These are phyloP conservation scores for Strix aluco DNA, from an alignment of 2,113 vertebrate species.

Conservation along the genomic window DNA sequence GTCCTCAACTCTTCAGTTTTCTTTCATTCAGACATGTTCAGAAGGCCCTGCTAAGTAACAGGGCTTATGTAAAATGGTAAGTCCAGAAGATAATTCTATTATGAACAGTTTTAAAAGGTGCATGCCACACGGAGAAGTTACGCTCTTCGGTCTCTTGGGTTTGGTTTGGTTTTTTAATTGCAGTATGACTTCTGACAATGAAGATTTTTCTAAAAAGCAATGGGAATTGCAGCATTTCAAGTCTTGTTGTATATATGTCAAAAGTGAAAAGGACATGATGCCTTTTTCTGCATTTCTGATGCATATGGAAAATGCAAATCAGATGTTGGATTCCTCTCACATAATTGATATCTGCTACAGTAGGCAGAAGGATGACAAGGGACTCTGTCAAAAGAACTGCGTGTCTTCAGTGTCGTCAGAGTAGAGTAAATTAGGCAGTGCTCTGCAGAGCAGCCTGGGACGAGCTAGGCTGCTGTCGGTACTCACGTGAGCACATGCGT, in stretches of 20 bases:
- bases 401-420: not conserved
- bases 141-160: not conserved
- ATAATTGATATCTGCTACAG: not conserved
- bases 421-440: not conserved
- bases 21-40: not conserved
- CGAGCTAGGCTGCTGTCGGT: not conserved
- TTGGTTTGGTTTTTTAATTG: not conserved
- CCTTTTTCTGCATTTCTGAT: conserved; percentile 4
- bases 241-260: not conserved
- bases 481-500: rapidly evolving
- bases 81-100: not conserved
- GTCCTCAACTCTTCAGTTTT: not conserved
- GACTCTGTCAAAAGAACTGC: not conserved
- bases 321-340: not conserved
- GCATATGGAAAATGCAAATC: not conserved
- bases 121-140: not conserved
- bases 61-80: not conserved
- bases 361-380: not conserved
- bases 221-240: not conserved
- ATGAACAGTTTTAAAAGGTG: not conserved
- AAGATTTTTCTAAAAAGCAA: not conserved
- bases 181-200: not conserved
- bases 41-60: not conserved
- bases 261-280: not conserved
- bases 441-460: not conserved